Evolutionary conservation across 2,797 vertebrate genomes (phyloP).

Genomic region (Peromyscus nudipes): DNA sequence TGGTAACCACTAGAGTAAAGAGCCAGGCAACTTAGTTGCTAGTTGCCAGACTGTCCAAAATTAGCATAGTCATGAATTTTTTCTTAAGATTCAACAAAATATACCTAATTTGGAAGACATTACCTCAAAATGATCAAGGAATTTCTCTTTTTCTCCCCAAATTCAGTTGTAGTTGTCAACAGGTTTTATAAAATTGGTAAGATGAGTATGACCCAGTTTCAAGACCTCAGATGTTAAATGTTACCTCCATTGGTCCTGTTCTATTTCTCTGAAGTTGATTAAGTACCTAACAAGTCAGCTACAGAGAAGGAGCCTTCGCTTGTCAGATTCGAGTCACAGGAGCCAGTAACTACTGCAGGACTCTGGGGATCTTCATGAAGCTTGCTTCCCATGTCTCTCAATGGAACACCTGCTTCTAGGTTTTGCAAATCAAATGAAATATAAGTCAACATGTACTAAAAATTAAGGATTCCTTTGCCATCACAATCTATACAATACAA

Average conservation of each 20-base stretch:
- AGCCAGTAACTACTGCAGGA: not conserved
- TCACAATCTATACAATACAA: not conserved
- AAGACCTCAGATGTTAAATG: not conserved
- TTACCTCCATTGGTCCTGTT: not conserved
- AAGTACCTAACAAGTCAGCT: not conserved
- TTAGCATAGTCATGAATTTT: not conserved
- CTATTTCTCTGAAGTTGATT: constrained; percentile 21
- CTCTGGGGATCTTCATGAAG: not conserved
- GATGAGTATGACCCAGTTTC: not conserved
- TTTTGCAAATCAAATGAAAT: constrained; percentile 31
- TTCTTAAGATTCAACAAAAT: not conserved
- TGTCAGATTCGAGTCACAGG: not conserved
- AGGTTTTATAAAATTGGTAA: not conserved
- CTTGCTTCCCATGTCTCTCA: not conserved
- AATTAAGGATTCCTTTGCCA: not conserved
- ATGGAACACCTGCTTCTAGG: not conserved
- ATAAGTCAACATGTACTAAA: not conserved
- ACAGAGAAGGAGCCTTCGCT: not conserved
- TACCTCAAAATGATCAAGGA: constrained; percentile 19
- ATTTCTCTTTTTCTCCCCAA: not conserved
- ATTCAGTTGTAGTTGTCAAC: not conserved
- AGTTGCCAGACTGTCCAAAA: constrained; percentile 4
- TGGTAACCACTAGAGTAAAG: not conserved
- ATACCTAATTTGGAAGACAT: not conserved
- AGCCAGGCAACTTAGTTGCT: not conserved